These are phyloP conservation scores for Cetonia aurata DNA, from an alignment of 2,888 invertebrate species.

Conservation along the genomic window DNA sequence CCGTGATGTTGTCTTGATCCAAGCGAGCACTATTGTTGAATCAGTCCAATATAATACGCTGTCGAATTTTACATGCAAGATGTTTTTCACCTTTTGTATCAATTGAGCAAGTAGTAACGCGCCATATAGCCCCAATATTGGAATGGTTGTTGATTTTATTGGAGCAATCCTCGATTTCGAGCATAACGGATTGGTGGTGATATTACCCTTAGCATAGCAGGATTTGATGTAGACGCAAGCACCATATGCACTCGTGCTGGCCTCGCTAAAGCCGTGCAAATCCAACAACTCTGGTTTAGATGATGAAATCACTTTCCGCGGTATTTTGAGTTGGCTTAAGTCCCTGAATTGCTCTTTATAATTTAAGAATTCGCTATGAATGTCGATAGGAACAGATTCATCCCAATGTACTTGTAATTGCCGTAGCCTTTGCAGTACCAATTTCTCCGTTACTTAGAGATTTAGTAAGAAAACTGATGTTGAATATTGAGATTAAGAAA, in stretches of 20 bases:
- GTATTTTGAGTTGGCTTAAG: background rate
- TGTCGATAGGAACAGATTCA: conserved; percentile 15
- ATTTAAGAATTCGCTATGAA: conserved; percentile 4
- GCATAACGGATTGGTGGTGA: conserved; percentile 23
- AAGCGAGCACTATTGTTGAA: too few species aligned
- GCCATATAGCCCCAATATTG: conserved; percentile 54
- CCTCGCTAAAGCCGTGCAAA: conserved; percentile 51
- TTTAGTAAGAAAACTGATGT: too few species aligned
- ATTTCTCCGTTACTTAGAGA: too few species aligned
- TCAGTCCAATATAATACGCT: too few species aligned
- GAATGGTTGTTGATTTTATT: conserved; percentile 49
- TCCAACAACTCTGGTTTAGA: background rate
- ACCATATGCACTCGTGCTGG: conserved; percentile 42
- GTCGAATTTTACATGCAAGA: too few species aligned
- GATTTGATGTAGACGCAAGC: conserved; percentile 35
- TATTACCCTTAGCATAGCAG: background rate
- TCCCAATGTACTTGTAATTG: conserved; percentile 18
- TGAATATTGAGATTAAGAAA: too few species aligned
- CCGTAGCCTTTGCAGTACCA: conserved; percentile 29
- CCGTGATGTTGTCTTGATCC: background rate
- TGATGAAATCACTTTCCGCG: background rate
- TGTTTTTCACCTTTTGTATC: too few species aligned
- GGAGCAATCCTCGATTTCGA: conserved; percentile 45
- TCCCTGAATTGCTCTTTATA: background rate
- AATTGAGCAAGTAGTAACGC: conserved; percentile 47